Evolutionary conservation across 2,113 vertebrate genomes (phyloP).

Genomic region (Chionodraco myersi): DNA sequence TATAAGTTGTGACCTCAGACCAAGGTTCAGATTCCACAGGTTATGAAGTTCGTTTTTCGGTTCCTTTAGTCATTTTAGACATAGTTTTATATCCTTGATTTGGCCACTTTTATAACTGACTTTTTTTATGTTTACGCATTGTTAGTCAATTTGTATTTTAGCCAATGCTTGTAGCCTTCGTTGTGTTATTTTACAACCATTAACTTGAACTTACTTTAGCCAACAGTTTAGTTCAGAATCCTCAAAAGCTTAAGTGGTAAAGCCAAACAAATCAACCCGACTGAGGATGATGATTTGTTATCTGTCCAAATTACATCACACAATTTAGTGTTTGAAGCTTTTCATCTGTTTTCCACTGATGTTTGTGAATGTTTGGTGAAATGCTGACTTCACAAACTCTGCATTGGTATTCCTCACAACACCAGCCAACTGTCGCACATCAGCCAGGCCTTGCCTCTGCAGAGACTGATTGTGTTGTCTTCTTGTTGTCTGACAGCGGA

Average conservation of each 20-base stretch:
- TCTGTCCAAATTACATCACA: not conserved
- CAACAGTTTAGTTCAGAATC: not conserved
- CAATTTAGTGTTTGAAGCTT: not conserved
- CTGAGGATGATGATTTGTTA: not conserved
- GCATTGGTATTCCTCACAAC: not conserved
- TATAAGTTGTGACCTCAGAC: no score
- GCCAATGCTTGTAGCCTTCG: no score
- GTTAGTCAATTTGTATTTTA: not conserved
- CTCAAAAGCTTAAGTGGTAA: not conserved
- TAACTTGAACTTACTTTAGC: not conserved
- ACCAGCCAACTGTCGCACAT: not conserved
- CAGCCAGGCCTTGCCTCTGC: constrained; percentile 3
- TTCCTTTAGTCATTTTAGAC: no score
- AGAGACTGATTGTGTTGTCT: constrained; percentile 36
- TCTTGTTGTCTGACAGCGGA: constrained; percentile 81
- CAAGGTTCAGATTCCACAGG: no score
- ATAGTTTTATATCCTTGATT: no score
- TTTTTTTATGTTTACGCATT: not conserved
- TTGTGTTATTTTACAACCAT: no score
- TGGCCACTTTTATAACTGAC: not conserved
- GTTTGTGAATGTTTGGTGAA: not conserved
- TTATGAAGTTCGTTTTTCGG: no score
- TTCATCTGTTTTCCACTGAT: not conserved
- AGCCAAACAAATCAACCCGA: not conserved
- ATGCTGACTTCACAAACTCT: not conserved